Base-by-base conservation (phyloP, 2,888 invertebrate species). In the Metellina segmentata region DNA sequence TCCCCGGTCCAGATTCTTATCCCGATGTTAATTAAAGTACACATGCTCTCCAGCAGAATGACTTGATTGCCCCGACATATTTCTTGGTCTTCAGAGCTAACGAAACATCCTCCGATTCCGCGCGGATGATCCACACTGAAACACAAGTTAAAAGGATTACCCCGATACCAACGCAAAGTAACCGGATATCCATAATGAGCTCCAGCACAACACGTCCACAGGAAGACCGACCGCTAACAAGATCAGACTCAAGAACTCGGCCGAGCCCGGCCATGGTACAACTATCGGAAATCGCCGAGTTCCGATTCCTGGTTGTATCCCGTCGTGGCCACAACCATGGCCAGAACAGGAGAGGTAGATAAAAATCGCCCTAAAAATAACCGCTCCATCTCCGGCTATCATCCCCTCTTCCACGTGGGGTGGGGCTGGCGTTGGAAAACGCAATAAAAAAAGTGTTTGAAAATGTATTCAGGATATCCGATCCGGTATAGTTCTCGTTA, bases 401-500 rank as follows among this genome's bases (percentile, higher is more conserved):
- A 81, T 74, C 88, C 72, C 74, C 61, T 52, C 34, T 78, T 6
- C 16, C 49, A 53, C 13, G 53, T 34, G 70, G 81, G 81, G 53
- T 51, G 72, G 53, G 49, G n/a, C n/a, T n/a, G 53, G 34, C 13
- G 51, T 16, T 34, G 52, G 72, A 20, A 72, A 34, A 52, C 34
- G 75, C 9, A 72, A 79, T 51, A 69, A 51, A 71, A 82, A 53
- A 52, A 86, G 90, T 86, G 90, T 91, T 81, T 52, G 81, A 77
- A 75, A 85, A 86, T 91, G 86, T 81, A 91, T 91, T 91, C 86
- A 91, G 90, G 90, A 91, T 81, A 85, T 86, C 90, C 90, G 90
- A 91, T 91, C 90, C 72, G 61, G 34, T 61, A 79, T 52, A 75
- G 78, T 70, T 53, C 91, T 82, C 91, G 91, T 91, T 91, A 86